These are phyloP conservation scores for Dipodomys stephensi DNA, from an alignment of 2,113 vertebrate genomes.

Conservation along the genomic window DNA sequence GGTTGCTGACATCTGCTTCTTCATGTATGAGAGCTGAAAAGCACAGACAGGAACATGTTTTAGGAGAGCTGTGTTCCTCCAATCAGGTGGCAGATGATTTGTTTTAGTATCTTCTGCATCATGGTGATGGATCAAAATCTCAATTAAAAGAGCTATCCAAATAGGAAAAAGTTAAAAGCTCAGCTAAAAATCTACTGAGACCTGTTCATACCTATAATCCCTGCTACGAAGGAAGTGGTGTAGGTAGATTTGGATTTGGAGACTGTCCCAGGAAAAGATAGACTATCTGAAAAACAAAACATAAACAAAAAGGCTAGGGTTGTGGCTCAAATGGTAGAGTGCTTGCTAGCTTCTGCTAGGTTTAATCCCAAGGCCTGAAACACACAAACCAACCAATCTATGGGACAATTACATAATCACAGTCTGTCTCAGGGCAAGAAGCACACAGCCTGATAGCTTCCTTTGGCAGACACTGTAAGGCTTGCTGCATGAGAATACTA, in stretches of 20 bases:
- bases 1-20: not conserved
- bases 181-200: not conserved
- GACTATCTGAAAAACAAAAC: too few species aligned
- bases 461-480: not conserved
- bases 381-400: too few species aligned
- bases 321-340: too few species aligned
- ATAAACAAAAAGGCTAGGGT: too few species aligned
- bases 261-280: too few species aligned
- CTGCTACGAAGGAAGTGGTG: too few species aligned
- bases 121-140: not conserved
- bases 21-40: accelerated
- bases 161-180: not conserved
- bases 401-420: not conserved
- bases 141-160: not conserved
- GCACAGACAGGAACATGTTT: not conserved
- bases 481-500: not conserved
- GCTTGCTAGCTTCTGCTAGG: too few species aligned
- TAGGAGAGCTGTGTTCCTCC: not conserved
- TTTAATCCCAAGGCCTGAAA: too few species aligned
- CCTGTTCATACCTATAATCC: too few species aligned
- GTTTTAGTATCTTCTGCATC: not conserved
- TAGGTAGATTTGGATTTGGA: too few species aligned
- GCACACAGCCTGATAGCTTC: not conserved
- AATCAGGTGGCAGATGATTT: not conserved
- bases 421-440: not conserved